phyloP scores from a whole-genome alignment of 37 sponge, comb jelly and placozoan species.

The Geodia barretti region DNA sequence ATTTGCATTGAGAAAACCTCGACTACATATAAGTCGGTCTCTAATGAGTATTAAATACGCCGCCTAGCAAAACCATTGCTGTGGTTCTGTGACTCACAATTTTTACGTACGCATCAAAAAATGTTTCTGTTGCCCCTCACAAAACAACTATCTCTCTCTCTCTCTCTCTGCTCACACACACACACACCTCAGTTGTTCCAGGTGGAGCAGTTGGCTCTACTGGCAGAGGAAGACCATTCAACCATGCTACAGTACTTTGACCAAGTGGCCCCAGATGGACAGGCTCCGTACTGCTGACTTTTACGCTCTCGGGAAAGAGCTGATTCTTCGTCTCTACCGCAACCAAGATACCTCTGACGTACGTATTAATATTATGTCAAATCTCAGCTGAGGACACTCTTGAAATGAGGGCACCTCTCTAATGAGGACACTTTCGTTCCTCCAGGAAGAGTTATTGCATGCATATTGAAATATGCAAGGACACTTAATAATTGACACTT shows the following conservation, averaged over 20 bases:
- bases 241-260: constrained; percentile 56
- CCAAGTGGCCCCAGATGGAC: constrained; percentile 32
- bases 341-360: constrained; percentile 74
- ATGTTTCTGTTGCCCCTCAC: no score
- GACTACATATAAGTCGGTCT: no score
- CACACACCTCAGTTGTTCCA: constrained; percentile 51
- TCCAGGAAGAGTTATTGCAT: no score
- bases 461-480: no score
- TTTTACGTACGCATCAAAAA: no score
- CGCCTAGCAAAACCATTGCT: no score
- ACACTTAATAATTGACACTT: no score
- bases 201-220: constrained; percentile 18
- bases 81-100: no score
- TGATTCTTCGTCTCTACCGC: constrained; percentile 81
- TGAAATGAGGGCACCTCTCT: background rate
- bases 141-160: no score
- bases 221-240: constrained; percentile 27
- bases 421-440: background rate
- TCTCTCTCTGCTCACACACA: background rate
- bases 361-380: background rate
- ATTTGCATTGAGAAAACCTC: no score
- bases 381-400: no score
- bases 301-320: constrained; percentile 73
- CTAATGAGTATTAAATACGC: no score
- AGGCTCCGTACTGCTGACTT: constrained; percentile 73